Evolutionary conservation across 1,140 invertebrate species (phyloP), one percentile per base, ranked within the genome.

Genomic region (Drosophila lacertosa): DNA sequence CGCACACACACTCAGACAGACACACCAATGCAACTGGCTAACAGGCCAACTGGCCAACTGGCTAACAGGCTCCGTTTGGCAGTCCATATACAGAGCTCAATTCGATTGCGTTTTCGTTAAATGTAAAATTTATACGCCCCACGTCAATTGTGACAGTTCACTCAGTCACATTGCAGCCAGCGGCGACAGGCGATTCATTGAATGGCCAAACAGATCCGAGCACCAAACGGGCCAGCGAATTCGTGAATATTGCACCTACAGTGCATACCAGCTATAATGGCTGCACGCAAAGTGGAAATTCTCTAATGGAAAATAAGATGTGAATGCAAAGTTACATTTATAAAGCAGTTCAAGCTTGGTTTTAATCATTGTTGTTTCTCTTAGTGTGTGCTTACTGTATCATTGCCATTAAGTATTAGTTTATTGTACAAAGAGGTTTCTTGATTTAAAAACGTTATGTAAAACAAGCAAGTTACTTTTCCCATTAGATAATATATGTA

Each of bases 41-140:
- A 72, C 66, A 54, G 66, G 55, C 50, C 32, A 59, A 40, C 33
- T 42, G 50, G 58, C 44, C 37, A 63, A 35, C 37, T 54, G 32
- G 67, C 60, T 57, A 58, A 37, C 54, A 26, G 44, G 60, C 44
- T 50, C 35, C 13, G 59, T 37, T 15, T 29, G 5, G 18, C 59
- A 50, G 64, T 16, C 81, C 81, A 88, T 88, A 84, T 84, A 89
- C 74, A 89, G 86, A 75, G 83, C 81, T 74, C 86, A 89, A 89
- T 89, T 89, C 86, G 86, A 89, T 88, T 88, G 82, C 77, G 82
- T 88, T 88, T 88, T 88, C 83, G 82, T 88, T 88, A 89, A 88
- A 88, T 88, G 82, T 88, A 88, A 88, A 88, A 88, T 88, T 88
- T 88, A 88, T 88, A 88, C 82, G 82, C 82, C 82, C 77, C 82